phyloP scores from a whole-genome alignment of 92 coral and sea anemone species.

The Plumapathes pennacea region DNA sequence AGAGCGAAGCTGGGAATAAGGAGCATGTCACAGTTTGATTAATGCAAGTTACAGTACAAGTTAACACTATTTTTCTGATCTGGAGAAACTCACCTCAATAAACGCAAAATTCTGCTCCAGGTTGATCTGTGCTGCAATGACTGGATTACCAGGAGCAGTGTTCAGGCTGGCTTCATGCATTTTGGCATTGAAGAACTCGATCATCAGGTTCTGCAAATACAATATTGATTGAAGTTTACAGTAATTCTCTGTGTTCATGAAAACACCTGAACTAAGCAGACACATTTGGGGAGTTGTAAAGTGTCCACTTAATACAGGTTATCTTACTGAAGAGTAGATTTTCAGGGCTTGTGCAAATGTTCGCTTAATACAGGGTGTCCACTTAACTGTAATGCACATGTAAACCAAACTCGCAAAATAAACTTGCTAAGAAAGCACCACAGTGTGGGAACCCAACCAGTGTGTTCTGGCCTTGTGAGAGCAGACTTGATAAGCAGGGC shows the following conservation, averaged over 20 bases:
- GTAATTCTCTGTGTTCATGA: neutral
- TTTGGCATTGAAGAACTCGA: constrained; percentile 97
- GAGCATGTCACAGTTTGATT: neutral
- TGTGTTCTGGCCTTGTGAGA: too few species aligned
- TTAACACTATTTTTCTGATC: neutral
- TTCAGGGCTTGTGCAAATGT: too few species aligned
- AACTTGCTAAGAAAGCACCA: too few species aligned
- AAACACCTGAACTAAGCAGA: neutral
- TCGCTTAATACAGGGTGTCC: too few species aligned
- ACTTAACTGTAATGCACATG: too few species aligned
- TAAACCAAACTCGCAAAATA: too few species aligned
- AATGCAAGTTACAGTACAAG: neutral
- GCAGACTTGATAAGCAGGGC: too few species aligned
- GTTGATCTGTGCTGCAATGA: constrained; percentile 97
- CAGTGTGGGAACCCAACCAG: too few species aligned
- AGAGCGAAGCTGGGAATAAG: constrained; percentile 71
- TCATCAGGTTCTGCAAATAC: constrained; percentile 95
- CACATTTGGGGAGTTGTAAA: too few species aligned
- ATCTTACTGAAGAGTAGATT: too few species aligned
- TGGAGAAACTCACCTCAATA: constrained; percentile 70
- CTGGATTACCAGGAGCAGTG: constrained; percentile 97
- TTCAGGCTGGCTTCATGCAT: constrained; percentile 96
- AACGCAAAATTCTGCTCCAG: constrained; percentile 98
- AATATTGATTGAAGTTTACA: too few species aligned
- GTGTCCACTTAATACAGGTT: too few species aligned